These are phyloP conservation scores for Neolamprologus modestus DNA, from an alignment of 2,113 vertebrate genomes.

Conservation along the genomic window DNA sequence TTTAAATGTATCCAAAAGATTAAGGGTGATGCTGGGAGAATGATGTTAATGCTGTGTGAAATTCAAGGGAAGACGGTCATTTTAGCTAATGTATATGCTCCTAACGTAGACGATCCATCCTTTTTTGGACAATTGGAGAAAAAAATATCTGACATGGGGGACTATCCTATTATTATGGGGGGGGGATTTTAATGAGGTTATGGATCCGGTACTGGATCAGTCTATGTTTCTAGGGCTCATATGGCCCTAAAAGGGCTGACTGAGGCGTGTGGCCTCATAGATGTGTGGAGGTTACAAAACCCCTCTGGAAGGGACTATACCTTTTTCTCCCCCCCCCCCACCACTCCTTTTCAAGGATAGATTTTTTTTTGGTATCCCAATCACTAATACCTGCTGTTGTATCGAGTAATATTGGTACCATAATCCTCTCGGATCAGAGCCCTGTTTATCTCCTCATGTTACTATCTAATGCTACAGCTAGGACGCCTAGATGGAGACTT, in stretches of 20 bases:
- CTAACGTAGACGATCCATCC: rapidly evolving
- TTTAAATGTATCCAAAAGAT: too few species aligned
- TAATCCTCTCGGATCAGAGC: rapidly evolving
- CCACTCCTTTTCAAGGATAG: rapidly evolving
- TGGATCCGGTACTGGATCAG: background rate
- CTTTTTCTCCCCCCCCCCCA: rapidly evolving
- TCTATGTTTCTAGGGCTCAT: rapidly evolving
- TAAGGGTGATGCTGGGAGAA: too few species aligned
- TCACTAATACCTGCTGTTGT: rapidly evolving
- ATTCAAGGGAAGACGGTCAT: too few species aligned
- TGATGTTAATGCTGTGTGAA: too few species aligned
- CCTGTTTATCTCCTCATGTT: rapidly evolving
- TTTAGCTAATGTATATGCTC: too few species aligned
- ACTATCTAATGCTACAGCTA: background rate
- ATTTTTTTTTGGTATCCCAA: background rate
- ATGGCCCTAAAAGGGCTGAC: rapidly evolving
- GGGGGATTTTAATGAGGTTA: too few species aligned
- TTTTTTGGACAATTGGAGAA: too few species aligned
- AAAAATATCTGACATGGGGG: too few species aligned
- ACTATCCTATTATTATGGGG: too few species aligned
- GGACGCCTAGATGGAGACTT: background rate
- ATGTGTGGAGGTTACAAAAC: background rate
- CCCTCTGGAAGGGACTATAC: background rate
- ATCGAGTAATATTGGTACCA: background rate
- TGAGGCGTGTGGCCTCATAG: background rate